Evolutionary conservation across 2,888 invertebrate genomes (phyloP).

Genomic region (Agriopis marginaria): DNA sequence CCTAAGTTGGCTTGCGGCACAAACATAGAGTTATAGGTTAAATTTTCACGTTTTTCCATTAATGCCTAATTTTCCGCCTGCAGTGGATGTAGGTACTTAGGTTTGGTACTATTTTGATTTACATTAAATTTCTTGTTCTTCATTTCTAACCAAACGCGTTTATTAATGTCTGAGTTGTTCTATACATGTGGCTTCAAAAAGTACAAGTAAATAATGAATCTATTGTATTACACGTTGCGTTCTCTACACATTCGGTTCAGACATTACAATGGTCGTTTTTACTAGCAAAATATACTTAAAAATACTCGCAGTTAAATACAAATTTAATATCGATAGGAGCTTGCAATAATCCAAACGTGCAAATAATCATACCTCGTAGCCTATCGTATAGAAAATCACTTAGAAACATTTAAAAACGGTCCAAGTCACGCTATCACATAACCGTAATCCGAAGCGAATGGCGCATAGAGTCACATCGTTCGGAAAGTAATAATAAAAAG

Average conservation of each 20-base stretch:
- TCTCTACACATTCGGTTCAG: slow-evolving; percentile 34
- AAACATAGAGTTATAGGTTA: too few species aligned
- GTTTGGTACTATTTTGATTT: too few species aligned
- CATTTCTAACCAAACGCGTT: too few species aligned
- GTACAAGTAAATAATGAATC: too few species aligned
- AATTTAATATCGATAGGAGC: slow-evolving; percentile 66
- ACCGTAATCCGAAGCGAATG: slow-evolving; percentile 56
- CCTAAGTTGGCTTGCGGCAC: too few species aligned
- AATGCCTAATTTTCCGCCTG: too few species aligned
- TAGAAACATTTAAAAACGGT: slow-evolving; percentile 59
- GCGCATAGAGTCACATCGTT: slow-evolving; percentile 64
- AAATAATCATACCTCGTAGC: slow-evolving; percentile 72
- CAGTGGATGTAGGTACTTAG: too few species aligned
- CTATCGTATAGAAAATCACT: slow-evolving; percentile 69
- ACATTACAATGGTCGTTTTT: slow-evolving; percentile 53
- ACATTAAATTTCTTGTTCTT: too few species aligned
- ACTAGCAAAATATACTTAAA: slow-evolving; percentile 67
- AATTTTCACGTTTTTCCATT: too few species aligned
- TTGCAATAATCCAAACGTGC: slow-evolving; percentile 80
- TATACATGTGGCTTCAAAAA: too few species aligned
- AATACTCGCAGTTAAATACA: slow-evolving; percentile 50
- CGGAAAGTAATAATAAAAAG: slow-evolving; percentile 49
- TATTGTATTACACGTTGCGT: slow-evolving; percentile 40
- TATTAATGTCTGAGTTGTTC: too few species aligned
- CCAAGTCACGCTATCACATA: slow-evolving; percentile 65